Percentiles rank a stretch among this genome's conserved stretches.
These are phyloP conservation scores for Caenorhabditis plicata DNA, from an alignment of 2,888 invertebrate genomes.

Conservation along the genomic window DNA sequence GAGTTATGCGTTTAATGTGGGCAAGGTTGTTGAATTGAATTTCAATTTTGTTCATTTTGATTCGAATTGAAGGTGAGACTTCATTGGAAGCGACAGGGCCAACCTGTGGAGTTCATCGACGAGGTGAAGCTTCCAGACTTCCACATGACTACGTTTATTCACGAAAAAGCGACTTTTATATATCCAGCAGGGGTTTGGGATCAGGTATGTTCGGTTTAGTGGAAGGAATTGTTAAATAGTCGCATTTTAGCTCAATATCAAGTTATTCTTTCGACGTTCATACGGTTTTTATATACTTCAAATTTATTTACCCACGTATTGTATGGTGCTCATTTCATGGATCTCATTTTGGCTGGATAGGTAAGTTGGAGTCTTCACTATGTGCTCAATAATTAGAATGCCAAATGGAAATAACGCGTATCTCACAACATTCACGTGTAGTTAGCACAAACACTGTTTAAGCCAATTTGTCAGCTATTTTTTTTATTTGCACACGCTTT, in stretches of 20 bases:
- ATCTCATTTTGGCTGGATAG: constrained; percentile 65
- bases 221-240: neutral
- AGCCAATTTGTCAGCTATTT: too few relatives aligned
- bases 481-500: neutral
- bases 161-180: constrained; percentile 61
- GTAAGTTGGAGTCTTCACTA: neutral
- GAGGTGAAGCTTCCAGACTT: constrained; percentile 57
- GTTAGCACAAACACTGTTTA: too few relatives aligned
- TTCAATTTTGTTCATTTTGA: too few relatives aligned
- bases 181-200: constrained; percentile 66
- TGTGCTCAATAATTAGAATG: neutral
- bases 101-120: constrained; percentile 61
- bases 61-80: constrained; percentile 46
- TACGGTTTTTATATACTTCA: constrained; percentile 65
- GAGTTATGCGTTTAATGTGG: constrained; percentile 64
- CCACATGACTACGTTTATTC: constrained; percentile 48
- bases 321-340: constrained; percentile 66
- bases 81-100: constrained; percentile 60
- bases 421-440: too few relatives aligned
- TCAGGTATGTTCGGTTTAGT: constrained; percentile 43
- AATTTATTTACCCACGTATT: constrained; percentile 65
- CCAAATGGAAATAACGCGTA: too few relatives aligned
- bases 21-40: constrained; percentile 43
- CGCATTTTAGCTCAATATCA: constrained; percentile 62
- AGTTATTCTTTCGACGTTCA: constrained; percentile 59